Conservation (phyloP, 1,140 invertebrate genomes). For the Pseudobourletiella spinata region DNA sequence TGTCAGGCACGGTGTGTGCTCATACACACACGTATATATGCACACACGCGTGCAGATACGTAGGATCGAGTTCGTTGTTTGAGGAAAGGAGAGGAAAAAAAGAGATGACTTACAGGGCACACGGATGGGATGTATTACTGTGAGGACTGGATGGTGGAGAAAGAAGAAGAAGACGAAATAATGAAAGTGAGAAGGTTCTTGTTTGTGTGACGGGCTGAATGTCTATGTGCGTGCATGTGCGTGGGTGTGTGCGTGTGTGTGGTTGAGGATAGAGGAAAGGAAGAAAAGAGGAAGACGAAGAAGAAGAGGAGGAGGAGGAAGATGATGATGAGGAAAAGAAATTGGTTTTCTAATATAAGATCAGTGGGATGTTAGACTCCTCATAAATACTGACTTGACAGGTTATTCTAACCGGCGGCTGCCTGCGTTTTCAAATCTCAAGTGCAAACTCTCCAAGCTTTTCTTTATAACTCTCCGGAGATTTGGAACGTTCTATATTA, state of each 20-base stretch:
- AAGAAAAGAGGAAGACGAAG: conserved; percentile 2
- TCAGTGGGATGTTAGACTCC: conserved; percentile 31
- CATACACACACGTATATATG: no score
- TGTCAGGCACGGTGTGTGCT: no score
- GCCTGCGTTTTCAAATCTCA: conserved; percentile 32
- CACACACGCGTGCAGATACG: no score
- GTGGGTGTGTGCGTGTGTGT: neutral
- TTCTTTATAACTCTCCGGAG: conserved; percentile 34
- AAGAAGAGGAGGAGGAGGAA: conserved; percentile 1
- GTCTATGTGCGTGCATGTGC: neutral
- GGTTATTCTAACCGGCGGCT: conserved; percentile 31
- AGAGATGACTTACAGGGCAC: no score
- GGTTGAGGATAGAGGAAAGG: neutral
- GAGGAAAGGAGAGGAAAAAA: no score
- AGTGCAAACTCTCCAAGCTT: conserved; percentile 33
- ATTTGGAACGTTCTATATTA: conserved; percentile 17
- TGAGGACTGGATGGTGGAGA: no score
- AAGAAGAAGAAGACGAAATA: no score
- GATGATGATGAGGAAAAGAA: conserved; percentile 27
- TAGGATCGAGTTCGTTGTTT: no score
- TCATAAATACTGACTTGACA: conserved; percentile 35
- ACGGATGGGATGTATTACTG: no score
- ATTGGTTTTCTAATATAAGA: conserved; percentile 36
- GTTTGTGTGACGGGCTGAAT: no score
- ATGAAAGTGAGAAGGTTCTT: conserved; percentile 20